Percentiles rank a stretch among this genome's conserved stretches.
These are phyloP conservation scores for Lordiphosa mommai DNA, from an alignment of 1,140 invertebrate species.

Conservation along the genomic window DNA sequence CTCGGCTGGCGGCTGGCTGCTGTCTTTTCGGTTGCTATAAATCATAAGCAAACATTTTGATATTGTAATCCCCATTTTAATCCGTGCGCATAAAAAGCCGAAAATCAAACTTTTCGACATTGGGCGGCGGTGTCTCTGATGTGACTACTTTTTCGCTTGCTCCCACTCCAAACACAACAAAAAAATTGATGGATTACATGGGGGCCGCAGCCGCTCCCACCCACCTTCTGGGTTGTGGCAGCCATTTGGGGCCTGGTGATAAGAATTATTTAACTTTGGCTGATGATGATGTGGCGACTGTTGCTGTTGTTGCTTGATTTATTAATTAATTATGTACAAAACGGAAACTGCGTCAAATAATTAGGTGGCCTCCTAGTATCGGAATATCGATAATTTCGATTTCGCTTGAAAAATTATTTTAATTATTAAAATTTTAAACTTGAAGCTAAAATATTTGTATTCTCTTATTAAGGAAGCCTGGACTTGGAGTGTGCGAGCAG, in stretches of 20 bases:
- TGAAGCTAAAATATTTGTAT: too few relatives aligned
- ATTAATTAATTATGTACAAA: constrained; percentile 71
- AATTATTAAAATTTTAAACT: too few relatives aligned
- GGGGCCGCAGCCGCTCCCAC: constrained; percentile 9
- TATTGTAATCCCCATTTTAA: constrained; percentile 79
- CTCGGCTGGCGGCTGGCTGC: constrained; percentile 26
- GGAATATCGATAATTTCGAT: constrained; percentile 56
- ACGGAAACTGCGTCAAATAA: constrained; percentile 65
- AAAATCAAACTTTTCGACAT: constrained; percentile 79
- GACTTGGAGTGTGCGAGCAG: too few relatives aligned
- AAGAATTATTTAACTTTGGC: constrained; percentile 35
- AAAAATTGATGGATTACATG: constrained; percentile 76
- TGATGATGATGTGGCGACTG: constrained; percentile 50
- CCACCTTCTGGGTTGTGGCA: constrained; percentile 8
- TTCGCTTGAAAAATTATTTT: too few relatives aligned
- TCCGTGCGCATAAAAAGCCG: constrained; percentile 78
- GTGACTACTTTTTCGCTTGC: constrained; percentile 57
- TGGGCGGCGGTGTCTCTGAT: constrained; percentile 71
- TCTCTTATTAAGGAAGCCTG: too few relatives aligned
- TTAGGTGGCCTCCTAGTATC: constrained; percentile 11
- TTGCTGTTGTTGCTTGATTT: constrained; percentile 60
- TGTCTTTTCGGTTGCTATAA: constrained; percentile 69
- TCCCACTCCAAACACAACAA: constrained; percentile 19
- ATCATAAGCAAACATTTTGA: constrained; percentile 79
- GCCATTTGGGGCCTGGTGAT: constrained; percentile 49